Conservation (phyloP, 2,113 vertebrate species). For the Paramisgurnus dabryanus region DNA sequence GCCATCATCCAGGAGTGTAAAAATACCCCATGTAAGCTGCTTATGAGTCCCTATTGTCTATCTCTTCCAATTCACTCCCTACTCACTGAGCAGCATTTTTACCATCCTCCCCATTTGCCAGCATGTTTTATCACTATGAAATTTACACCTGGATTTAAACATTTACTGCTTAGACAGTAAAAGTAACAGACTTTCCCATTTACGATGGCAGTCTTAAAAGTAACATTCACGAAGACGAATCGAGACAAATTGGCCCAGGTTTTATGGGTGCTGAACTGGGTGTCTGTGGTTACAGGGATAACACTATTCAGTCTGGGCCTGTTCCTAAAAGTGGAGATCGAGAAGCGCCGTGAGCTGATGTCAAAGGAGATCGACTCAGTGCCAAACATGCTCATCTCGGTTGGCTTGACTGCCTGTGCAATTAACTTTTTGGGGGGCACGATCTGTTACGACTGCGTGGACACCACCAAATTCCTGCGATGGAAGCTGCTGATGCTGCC, state of each 20-base stretch:
- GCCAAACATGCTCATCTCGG: constrained; percentile 82
- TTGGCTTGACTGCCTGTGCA: constrained; percentile 81
- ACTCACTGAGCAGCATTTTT: constrained; percentile 1
- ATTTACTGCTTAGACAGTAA: background rate
- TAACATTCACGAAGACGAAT: constrained; percentile 83
- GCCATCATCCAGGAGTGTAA: constrained; percentile 33
- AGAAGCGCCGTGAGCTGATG: constrained; percentile 82
- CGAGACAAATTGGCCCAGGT: constrained; percentile 82
- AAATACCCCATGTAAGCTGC: constrained; percentile 58
- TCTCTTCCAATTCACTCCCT: constrained; percentile 6
- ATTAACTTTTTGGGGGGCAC: constrained; percentile 87
- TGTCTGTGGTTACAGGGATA: constrained; percentile 82
- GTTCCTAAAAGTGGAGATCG: constrained; percentile 84
- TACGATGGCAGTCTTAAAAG: constrained; percentile 82
- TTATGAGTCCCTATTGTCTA: constrained; percentile 43
- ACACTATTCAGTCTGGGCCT: constrained; percentile 83
- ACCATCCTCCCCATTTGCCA: background rate
- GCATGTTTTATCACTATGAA: background rate
- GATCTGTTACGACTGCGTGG: constrained; percentile 86
- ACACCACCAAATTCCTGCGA: constrained; percentile 81
- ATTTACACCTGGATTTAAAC: constrained; percentile 3
- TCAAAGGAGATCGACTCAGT: constrained; percentile 77
- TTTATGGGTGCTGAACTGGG: constrained; percentile 87
- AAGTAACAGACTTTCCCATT: background rate
- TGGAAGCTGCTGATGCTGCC: constrained; percentile 88